Evolutionary conservation across 1,140 invertebrate genomes (phyloP).

Genomic region (Notospermus geniculatus): DNA sequence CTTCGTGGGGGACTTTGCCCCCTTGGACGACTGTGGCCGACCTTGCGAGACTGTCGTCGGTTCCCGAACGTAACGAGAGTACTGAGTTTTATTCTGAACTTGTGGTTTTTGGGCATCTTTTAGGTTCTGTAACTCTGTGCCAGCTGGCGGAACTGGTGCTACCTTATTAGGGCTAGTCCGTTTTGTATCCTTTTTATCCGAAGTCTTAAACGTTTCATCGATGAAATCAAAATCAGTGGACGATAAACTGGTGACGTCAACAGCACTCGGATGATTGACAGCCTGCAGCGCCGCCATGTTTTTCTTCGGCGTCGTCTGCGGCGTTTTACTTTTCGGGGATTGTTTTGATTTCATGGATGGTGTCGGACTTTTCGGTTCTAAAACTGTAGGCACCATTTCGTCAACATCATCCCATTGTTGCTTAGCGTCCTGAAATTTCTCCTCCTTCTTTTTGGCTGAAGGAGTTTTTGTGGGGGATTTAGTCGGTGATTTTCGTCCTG

Average conservation of each 20-base stretch:
- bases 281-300: not conserved
- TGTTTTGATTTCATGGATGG: conserved; percentile 1
- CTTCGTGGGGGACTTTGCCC: no score
- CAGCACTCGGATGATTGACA: not conserved
- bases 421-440: not conserved
- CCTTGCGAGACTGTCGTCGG: no score
- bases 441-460: not conserved
- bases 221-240: conserved; percentile 5
- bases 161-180: no score
- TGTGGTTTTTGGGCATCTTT: no score
- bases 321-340: not conserved
- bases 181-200: not conserved
- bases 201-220: conserved; percentile 5
- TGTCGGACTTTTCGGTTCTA: not conserved
- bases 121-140: no score
- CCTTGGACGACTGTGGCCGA: no score
- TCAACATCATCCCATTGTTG: conserved; percentile 5
- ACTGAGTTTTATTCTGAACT: no score
- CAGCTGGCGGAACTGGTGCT: no score
- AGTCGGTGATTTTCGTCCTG: not conserved
- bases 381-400: not conserved
- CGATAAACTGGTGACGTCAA: not conserved
- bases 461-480: not conserved
- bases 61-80: no score
- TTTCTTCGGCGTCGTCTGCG: not conserved